phyloP scores from a whole-genome alignment of 2,888 invertebrate genomes.

The Pegoplata infirma region DNA sequence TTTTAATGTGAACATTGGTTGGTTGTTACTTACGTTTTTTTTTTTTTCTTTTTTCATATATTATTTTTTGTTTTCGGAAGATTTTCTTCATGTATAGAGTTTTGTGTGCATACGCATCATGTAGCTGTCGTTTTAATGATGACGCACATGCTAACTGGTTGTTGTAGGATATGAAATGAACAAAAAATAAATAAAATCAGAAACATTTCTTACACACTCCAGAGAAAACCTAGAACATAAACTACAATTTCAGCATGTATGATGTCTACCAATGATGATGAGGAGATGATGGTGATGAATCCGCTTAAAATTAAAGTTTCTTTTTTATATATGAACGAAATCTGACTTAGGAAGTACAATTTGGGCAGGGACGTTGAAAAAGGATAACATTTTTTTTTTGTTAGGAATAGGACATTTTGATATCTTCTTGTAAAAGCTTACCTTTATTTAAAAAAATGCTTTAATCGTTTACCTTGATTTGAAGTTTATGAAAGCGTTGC shows the following conservation, averaged over 20 bases:
- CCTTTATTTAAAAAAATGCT: too few relatives aligned
- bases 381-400: too few relatives aligned
- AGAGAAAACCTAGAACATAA: conserved; percentile 59
- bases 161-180: conserved; percentile 22
- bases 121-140: conserved; percentile 63
- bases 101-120: conserved; percentile 63
- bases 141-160: conserved; percentile 61
- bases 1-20: conserved; percentile 59
- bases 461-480: too few relatives aligned
- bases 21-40: conserved; percentile 48
- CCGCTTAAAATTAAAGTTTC: conserved; percentile 56
- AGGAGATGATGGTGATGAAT: conserved; percentile 56
- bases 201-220: conserved; percentile 54
- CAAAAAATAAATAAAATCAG: background rate
- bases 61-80: too few relatives aligned
- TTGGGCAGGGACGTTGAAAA: conserved; percentile 18
- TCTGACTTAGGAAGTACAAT: conserved; percentile 18
- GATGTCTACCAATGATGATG: conserved; percentile 50
- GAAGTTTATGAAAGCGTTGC: too few relatives aligned
- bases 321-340: conserved; percentile 38
- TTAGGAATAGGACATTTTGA: too few relatives aligned
- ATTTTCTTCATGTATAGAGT: conserved; percentile 57
- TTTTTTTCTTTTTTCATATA: conserved; percentile 5
- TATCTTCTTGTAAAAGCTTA: too few relatives aligned
- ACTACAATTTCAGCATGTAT: conserved; percentile 54